Conservation (phyloP, 1,140 invertebrate genomes). For the Danaus plexippus region DNA sequence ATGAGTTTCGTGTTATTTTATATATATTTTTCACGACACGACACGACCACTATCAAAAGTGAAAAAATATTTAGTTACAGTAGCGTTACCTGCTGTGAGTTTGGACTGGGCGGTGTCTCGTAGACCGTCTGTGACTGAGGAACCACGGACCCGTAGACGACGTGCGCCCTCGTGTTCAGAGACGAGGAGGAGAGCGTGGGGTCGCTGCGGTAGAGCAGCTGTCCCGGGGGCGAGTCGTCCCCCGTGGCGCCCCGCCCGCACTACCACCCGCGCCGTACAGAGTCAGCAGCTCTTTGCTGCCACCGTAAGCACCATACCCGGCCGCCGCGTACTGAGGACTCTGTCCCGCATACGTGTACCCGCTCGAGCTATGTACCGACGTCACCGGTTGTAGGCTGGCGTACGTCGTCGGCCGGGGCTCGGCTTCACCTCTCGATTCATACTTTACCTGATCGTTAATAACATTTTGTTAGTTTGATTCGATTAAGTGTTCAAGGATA, state of each 20-base stretch:
- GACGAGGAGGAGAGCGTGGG: constrained; percentile 73
- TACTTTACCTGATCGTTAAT: constrained; percentile 47
- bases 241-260: constrained; percentile 30
- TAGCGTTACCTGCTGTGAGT: constrained; percentile 56
- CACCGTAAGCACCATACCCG: constrained; percentile 42
- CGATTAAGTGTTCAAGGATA: too few species aligned
- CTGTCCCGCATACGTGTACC: constrained; percentile 46
- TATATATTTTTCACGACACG: too few species aligned
- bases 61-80: background rate
- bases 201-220: constrained; percentile 72
- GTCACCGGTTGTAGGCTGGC: constrained; percentile 66
- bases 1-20: too few species aligned
- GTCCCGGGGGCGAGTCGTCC: constrained; percentile 60
- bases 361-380: constrained; percentile 41
- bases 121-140: constrained; percentile 58
- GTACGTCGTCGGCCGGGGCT: constrained; percentile 55
- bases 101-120: constrained; percentile 73
- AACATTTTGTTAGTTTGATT: too few species aligned
- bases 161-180: constrained; percentile 55
- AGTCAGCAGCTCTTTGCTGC: constrained; percentile 55
- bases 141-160: constrained; percentile 57
- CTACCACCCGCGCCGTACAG: constrained; percentile 46
- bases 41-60: background rate
- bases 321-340: constrained; percentile 53
- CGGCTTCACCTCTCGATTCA: constrained; percentile 52